These are phyloP conservation scores for Phenganax stokvisi DNA, from an alignment of 92 coral and sea anemone genomes.

Conservation along the genomic window DNA sequence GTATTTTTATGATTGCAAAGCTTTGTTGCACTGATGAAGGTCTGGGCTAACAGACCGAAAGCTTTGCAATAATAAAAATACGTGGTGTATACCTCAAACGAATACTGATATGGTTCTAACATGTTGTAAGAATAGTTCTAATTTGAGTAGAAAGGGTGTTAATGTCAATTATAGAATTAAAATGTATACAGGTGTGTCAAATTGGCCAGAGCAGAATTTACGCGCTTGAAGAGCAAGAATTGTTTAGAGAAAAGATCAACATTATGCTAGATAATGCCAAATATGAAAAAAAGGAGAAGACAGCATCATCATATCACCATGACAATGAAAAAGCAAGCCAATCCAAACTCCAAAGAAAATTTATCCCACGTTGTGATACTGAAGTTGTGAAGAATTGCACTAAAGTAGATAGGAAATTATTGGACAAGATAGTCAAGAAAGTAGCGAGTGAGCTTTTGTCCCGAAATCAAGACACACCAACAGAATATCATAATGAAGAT, in stretches of 20 bases:
- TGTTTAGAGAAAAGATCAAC: constrained; percentile 48
- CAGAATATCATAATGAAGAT: too few relatives aligned
- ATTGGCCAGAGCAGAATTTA: constrained; percentile 70
- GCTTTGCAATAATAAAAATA: too few relatives aligned
- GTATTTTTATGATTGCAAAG: too few relatives aligned
- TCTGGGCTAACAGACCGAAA: too few relatives aligned
- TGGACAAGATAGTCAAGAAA: constrained; percentile 57
- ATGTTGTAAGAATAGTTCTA: neutral
- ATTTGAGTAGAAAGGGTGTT: neutral
- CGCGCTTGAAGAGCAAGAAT: constrained; percentile 33
- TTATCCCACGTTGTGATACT: constrained; percentile 1
- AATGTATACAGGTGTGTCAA: constrained; percentile 66
- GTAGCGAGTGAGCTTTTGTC: constrained; percentile 67
- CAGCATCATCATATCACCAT: constrained; percentile 9
- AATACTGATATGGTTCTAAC: too few relatives aligned
- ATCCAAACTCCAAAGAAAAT: neutral
- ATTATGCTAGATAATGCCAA: constrained; percentile 62
- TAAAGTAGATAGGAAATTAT: constrained; percentile 54
- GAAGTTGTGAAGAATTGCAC: constrained; percentile 60
- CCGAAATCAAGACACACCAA: neutral
- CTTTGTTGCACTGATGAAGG: too few relatives aligned
- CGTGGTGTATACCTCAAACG: too few relatives aligned
- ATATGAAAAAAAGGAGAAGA: constrained; percentile 38
- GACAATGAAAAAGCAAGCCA: neutral
- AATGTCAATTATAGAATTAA: neutral